Evolutionary conservation across 2,113 vertebrate genomes (phyloP).

Genomic region (Anser brachyrhynchus): DNA sequence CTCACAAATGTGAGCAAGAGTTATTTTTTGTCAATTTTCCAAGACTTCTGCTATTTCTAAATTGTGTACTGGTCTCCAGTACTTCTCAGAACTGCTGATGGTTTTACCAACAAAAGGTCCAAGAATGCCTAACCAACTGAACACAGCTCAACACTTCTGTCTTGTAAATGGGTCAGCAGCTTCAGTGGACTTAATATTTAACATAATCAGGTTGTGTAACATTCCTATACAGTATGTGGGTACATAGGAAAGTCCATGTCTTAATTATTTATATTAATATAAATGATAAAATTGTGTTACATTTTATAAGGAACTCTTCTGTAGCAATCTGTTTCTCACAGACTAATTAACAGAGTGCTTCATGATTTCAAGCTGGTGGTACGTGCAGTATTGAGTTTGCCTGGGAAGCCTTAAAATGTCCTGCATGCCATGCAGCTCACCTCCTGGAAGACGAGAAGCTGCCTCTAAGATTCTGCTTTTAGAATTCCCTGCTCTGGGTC

Average conservation of each 20-base stretch:
- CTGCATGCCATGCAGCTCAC: accelerated
- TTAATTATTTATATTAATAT: too few relatives aligned
- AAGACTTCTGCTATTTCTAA: not conserved
- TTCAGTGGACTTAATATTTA: too few relatives aligned
- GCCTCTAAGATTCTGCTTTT: accelerated
- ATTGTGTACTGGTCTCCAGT: accelerated
- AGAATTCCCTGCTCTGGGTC: not conserved
- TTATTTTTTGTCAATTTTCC: not conserved
- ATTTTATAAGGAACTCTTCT: not conserved
- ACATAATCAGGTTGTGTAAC: too few relatives aligned
- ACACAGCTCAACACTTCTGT: not conserved
- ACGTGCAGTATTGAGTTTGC: not conserved
- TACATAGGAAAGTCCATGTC: too few relatives aligned
- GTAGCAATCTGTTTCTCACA: not conserved
- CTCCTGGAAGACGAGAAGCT: not conserved
- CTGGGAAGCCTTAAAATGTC: not conserved
- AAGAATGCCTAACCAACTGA: not conserved
- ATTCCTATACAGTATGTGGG: too few relatives aligned
- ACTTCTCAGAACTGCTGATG: not conserved
- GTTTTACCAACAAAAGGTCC: not conserved
- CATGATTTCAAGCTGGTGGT: not conserved
- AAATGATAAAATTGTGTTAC: too few relatives aligned
- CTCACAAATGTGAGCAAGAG: not conserved
- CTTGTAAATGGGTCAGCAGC: not conserved
- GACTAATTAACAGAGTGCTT: not conserved